A percentile compares a stretch with the other conserved stretches of the same genome.
Evolutionary conservation across 2,888 invertebrate species (phyloP).

Genomic region (Galeopsomyia nigrocyanea): DNA sequence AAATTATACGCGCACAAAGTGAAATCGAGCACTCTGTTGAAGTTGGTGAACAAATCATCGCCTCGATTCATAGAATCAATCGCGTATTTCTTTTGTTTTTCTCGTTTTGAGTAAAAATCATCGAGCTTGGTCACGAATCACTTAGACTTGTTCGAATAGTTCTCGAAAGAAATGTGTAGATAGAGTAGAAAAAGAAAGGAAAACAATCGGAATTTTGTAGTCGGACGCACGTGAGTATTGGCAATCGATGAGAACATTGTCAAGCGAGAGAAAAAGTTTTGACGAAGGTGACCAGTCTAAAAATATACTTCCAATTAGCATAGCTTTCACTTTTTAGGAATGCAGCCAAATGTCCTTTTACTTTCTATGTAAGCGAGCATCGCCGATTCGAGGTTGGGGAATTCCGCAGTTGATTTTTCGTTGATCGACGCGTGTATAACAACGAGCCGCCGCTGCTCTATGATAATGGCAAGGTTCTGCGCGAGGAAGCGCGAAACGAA

Average conservation of each 20-base stretch:
- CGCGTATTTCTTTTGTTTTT: no score
- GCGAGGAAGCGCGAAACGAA: background rate
- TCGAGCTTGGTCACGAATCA: no score
- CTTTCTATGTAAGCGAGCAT: constrained; percentile 30
- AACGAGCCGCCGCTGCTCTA: no score
- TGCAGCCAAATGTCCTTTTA: constrained; percentile 28
- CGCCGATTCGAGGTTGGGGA: constrained; percentile 7
- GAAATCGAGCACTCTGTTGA: background rate
- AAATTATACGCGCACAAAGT: constrained; percentile 15
- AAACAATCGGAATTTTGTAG: no score
- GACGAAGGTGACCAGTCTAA: background rate
- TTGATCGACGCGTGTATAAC: background rate
- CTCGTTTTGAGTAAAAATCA: no score
- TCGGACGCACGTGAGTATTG: no score
- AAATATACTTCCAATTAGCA: constrained; percentile 17
- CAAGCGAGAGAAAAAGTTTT: background rate
- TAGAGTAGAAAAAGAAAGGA: background rate
- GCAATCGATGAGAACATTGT: no score
- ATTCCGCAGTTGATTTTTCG: constrained; percentile 14
- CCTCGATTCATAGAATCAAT: no score
- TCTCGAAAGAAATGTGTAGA: no score
- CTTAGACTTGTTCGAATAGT: no score
- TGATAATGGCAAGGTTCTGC: background rate
- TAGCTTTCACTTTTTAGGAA: constrained; percentile 36
- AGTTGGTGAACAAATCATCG: no score